Evolutionary conservation across 2,888 invertebrate genomes (phyloP), one percentile per base, ranked within the genome.

Genomic region (Lottia scabra): DNA sequence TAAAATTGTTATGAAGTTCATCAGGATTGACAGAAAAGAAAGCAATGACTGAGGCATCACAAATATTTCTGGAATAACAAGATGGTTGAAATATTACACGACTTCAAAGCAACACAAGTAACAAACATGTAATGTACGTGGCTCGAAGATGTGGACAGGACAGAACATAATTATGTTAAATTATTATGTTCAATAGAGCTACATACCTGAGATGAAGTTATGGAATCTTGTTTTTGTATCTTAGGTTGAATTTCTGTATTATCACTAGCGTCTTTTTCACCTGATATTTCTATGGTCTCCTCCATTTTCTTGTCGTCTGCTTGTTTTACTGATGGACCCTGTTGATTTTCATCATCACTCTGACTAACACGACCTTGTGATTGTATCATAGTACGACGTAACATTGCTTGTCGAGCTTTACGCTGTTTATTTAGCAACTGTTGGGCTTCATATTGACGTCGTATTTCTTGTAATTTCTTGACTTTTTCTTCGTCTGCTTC

Each of bases 401-500:
- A 23, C 67, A 64, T 63, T n/a, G 74, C 73, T 62, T 78, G 71
- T 63, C 76, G 77, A 16, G 78, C 77, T 46, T 75, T 73, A 73
- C 72, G 76, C 63, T 72, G 74, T 64, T 77, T 71, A 68, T 79
- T 80, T 38, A 38, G 10, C 56, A 56, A 23, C 56, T 77, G 68
- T 64, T 78, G 77, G 15, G 76, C 76, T 44, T 73, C 71, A 70
- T 73, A 76, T 46, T 70, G 74, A 62, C 76, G 73, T 67, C 78
- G 79, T 27, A 75, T 75, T 30, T 74, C 72, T 15, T 69, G 74
- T 23, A 73, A 45, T 48, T 78, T 45, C 30, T 72, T 67, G 2
- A 73, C 66, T 44, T 76, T 75, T 65, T 80, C 79, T 44, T 72
- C 73, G 2, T 71, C 79, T n/a, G 82, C 83, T 62, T 84, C 84